Evolutionary conservation across 2,888 invertebrate species (phyloP), one percentile per base, ranked within the genome.

Genomic region (Chymomyza procnemis): DNA sequence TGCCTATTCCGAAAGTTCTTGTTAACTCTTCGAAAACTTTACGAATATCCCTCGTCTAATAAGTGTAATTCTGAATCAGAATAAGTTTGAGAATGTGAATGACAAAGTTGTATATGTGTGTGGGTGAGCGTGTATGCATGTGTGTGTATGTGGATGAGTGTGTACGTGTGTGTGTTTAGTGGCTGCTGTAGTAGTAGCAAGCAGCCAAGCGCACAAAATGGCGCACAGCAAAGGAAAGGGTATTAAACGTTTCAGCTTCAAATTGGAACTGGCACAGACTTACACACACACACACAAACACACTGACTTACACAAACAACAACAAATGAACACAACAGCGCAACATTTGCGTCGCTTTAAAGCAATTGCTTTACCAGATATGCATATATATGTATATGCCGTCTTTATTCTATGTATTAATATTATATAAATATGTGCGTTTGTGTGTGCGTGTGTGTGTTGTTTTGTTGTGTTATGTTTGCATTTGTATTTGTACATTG

Each of bases 221-320:
- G 76, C 73, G 76, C 76, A 67, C 56, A 67, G 65, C 63, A 56
- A n/a, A 76, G 16, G 30, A 56, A 30, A 30, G n/a, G 6, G 73
- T 76, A 78, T 79, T 70, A 75, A 75, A 78, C 66, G 79, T 73
- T 76, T 59, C 65, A 75, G 73, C 79, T 75, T 77, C 73, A 79
- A 74, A 66, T 63, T 76, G 61, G 64, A 61, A 0, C 58, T 41
- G 16, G 4, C 58, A 58, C 12, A 34, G n/a, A n/a, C 46, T 41
- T 19, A 8, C 16, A 58, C 12, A 34, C 57, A 18, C 16, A 4
- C n/a, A 57, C 57, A 34, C 30, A n/a, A 16, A 46, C 12, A 21
- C 59, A 41, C 16, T 46, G 26, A 61, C 9, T n/a, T 16, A 30
- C 14, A 58, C 5, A 58, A n/a, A 14, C 41, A 22, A 60, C 21